Conservation (phyloP, 2,888 invertebrate species). For the Tetranychus piercei region DNA sequence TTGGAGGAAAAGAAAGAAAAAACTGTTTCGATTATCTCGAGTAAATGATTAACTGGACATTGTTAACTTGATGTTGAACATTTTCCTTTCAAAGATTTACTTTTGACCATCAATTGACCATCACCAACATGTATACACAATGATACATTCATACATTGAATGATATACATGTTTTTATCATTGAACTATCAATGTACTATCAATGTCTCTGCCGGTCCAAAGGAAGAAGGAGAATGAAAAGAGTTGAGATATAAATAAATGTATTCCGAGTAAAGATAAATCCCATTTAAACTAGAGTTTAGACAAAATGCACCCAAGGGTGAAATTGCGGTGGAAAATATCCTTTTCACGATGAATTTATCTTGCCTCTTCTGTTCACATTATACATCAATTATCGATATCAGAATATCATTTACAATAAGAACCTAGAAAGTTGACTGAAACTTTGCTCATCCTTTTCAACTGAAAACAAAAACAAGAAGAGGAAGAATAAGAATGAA, state of each 20-base stretch:
- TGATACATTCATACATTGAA: background rate
- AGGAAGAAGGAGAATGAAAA: background rate
- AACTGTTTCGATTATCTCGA: too few relatives aligned
- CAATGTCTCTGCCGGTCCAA: too few relatives aligned
- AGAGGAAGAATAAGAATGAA: too few relatives aligned
- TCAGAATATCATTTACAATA: too few relatives aligned
- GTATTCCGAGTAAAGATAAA: background rate
- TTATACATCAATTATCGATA: too few relatives aligned
- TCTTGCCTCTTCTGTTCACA: too few relatives aligned
- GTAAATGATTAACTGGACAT: too few relatives aligned
- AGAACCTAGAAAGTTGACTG: too few relatives aligned
- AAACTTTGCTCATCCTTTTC: too few relatives aligned
- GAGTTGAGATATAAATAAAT: background rate
- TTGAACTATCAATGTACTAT: background rate
- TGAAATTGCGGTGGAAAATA: background rate
- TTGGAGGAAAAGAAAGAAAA: too few relatives aligned
- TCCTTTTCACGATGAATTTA: background rate
- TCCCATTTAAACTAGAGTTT: background rate
- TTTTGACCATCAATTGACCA: background rate
- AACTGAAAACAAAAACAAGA: too few relatives aligned
- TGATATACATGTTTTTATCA: background rate
- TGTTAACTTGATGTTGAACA: background rate
- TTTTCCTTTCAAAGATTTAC: background rate
- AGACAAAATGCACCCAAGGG: slow-evolving; percentile 1
- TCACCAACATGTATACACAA: background rate